A percentile compares a stretch with the other conserved stretches of the same genome.
Conservation (phyloP, 23 tunicate species). For the Pegea sp. region DNA sequence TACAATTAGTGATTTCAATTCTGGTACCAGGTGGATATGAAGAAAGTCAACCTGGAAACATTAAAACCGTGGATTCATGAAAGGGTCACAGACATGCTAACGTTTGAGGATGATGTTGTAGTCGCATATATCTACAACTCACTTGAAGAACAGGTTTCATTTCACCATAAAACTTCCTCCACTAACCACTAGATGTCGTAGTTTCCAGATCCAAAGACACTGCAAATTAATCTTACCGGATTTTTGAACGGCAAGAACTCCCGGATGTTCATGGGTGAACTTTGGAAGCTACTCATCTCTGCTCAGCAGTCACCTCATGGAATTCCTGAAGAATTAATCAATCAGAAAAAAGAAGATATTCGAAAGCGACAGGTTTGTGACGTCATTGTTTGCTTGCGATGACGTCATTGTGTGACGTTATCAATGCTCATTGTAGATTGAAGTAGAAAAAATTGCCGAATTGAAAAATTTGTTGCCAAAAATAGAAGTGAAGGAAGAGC, state of each 20-base stretch:
- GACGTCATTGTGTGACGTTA: not conserved
- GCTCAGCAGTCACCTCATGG: constrained; percentile 71
- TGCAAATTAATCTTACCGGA: constrained; percentile 89
- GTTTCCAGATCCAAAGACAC: constrained; percentile 77
- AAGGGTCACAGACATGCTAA: constrained; percentile 55
- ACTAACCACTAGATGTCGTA: no score
- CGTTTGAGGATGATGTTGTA: constrained; percentile 94
- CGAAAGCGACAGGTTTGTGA: constrained; percentile 20
- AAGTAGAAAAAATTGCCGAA: constrained; percentile 52
- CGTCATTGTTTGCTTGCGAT: not conserved
- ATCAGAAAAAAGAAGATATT: constrained; percentile 68
- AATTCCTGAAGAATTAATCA: constrained; percentile 50
- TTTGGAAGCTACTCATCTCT: constrained; percentile 72
- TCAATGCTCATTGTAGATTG: no score
- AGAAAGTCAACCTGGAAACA: constrained; percentile 57
- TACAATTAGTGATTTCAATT: no score
- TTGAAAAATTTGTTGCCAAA: constrained; percentile 19
- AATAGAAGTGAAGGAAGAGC: constrained; percentile 14
- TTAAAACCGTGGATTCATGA: constrained; percentile 83
- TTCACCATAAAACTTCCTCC: not conserved
- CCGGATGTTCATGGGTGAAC: constrained; percentile 56
- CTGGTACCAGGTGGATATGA: constrained; percentile 32
- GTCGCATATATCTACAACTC: constrained; percentile 61
- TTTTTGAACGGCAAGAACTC: constrained; percentile 87
- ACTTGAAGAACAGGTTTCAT: constrained; percentile 26